phyloP scores from a whole-genome alignment of 1,140 invertebrate species.

The Zophobas atratus region DNA sequence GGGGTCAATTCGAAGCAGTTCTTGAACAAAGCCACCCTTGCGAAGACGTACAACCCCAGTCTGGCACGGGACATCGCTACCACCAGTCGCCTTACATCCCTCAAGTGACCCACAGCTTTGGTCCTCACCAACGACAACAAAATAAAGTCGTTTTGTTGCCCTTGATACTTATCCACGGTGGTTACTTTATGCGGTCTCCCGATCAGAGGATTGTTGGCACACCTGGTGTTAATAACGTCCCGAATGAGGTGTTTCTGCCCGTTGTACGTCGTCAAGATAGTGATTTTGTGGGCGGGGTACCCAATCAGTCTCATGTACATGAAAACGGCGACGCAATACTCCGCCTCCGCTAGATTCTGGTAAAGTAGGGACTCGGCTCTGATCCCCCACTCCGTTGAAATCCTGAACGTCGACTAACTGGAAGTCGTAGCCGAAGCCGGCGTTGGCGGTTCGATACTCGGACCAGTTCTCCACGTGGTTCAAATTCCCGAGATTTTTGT shows the following conservation, averaged over 20 bases:
- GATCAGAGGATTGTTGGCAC: constrained; percentile 97
- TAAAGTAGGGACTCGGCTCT: constrained; percentile 98
- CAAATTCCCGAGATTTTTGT: constrained; percentile 95
- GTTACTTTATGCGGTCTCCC: constrained; percentile 95
- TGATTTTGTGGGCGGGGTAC: constrained; percentile 98
- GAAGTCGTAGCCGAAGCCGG: constrained; percentile 94
- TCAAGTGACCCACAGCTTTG: constrained; percentile 94
- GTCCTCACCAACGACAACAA: constrained; percentile 96
- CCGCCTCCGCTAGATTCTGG: constrained; percentile 99
- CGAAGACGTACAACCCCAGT: constrained; percentile 98
- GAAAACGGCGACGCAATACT: constrained; percentile 97
- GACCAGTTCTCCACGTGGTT: constrained; percentile 85
- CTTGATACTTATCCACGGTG: constrained; percentile 99
- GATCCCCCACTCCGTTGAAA: constrained; percentile 96
- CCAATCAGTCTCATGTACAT: constrained; percentile 99
- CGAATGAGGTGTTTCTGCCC: constrained; percentile 98
- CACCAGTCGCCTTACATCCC: constrained; percentile 96
- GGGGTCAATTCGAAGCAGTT: constrained; percentile 98
- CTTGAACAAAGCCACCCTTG: constrained; percentile 90
- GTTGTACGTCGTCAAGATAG: constrained; percentile 99
- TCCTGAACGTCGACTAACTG: constrained; percentile 98
- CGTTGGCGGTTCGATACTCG: constrained; percentile 92
- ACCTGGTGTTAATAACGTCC: constrained; percentile 96
- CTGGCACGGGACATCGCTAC: constrained; percentile 98
- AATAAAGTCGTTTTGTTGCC: constrained; percentile 99